Evolutionary conservation across 1,140 invertebrate genomes (phyloP), one percentile per base, ranked within the genome.

Genomic region (Micrasema minimum): DNA sequence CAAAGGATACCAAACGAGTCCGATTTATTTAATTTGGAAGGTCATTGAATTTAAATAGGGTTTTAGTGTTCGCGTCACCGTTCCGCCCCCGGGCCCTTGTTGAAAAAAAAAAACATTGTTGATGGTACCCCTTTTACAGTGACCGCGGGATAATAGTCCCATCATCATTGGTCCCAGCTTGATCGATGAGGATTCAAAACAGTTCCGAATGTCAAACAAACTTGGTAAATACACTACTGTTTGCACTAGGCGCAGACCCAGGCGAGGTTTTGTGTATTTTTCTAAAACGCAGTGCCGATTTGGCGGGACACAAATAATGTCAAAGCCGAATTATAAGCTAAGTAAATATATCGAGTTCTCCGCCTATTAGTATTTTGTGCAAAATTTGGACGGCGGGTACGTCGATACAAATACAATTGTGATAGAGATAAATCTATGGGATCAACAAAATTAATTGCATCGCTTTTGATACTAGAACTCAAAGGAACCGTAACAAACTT

Each of bases 131-230:
- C 18, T 57, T 35, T 16, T n/a, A 1, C 35, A 16, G 14, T 14
- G n/a, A 55, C 51, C 51, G 51, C 51, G 26, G 18, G 51, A 55
- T 55, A 37, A 57, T 57, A 31, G 23, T 37, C 10, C 53, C n/a
- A 35, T 35, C 3, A 35, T 18, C n/a, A 35, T 57, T 57, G 18
- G 11, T 35, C 31, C 53, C 31, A 5, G 31, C 23, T n/a, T 57
- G 53, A 57, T 57, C 53, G 53, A 35, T 57, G 53, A 35, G 12
- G 12, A 57, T 57, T 35, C 53, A 57, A 57, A 57, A 57, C 53
- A 57, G 53, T 57, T 37, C 26, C 26, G 20, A 57, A 35, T 35
- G 31, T 57, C 31, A 57, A 57, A 57, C 53, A 57, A 38, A 57
- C 35, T 14, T n/a, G 31, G n/a, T 45, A 45, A 45, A 45, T 14